phyloP scores from a whole-genome alignment of 2,888 invertebrate species.

The Tinea trinotella region DNA sequence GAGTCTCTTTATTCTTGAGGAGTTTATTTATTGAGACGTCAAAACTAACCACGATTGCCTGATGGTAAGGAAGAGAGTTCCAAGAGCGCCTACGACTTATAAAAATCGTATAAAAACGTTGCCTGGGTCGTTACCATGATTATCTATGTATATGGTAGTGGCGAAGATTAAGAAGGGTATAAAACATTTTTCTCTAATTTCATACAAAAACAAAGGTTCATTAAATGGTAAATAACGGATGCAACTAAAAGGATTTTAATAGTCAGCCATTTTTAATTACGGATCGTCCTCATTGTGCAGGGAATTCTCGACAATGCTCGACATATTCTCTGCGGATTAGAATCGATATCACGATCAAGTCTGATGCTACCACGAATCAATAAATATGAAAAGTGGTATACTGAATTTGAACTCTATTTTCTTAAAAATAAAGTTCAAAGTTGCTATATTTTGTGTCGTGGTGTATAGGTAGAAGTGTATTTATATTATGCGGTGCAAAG shows the following conservation, averaged over 20 bases:
- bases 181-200: no score
- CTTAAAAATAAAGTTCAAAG: neutral
- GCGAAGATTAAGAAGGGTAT: no score
- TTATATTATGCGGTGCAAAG: neutral
- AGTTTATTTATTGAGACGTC: no score
- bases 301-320: conserved; percentile 3
- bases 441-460: neutral
- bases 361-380: neutral
- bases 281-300: conserved; percentile 41
- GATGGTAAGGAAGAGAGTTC: no score
- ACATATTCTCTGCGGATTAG: conserved; percentile 6
- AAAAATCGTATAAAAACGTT: no score
- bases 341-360: conserved; percentile 4
- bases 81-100: no score
- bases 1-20: no score
- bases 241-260: conserved; percentile 23
- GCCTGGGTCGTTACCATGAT: no score
- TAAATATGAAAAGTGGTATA: neutral
- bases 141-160: no score
- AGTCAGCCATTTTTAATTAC: conserved; percentile 62
- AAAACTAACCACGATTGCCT: no score
- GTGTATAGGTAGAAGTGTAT: neutral
- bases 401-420: neutral
- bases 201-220: no score
- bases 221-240: no score